Evolutionary conservation across 1,140 invertebrate genomes (phyloP).

Genomic region (Bombus balteatus): DNA sequence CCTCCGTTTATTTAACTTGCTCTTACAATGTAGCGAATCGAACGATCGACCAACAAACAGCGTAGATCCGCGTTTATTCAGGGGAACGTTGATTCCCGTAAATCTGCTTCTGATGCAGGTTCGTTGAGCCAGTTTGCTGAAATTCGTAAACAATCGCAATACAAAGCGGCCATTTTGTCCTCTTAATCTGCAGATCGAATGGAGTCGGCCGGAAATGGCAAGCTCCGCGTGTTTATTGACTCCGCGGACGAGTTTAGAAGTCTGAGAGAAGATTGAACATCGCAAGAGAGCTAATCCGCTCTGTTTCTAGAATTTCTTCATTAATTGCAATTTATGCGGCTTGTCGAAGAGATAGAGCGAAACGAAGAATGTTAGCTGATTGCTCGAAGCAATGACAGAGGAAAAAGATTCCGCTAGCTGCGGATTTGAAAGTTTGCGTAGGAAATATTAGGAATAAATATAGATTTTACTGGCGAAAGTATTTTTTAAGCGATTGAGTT

Average conservation of each 20-base stretch:
- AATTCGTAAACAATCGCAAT: slow-evolving; percentile 17
- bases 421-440: background rate
- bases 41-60: slow-evolving; percentile 21
- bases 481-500: too few species aligned
- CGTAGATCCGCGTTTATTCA: background rate
- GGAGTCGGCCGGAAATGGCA: background rate
- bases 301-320: background rate
- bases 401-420: background rate
- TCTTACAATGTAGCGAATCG: slow-evolving; percentile 9
- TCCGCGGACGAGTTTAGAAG: slow-evolving; percentile 12
- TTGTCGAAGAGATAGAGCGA: too few species aligned
- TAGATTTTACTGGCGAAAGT: too few species aligned
- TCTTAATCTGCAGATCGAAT: slow-evolving; percentile 26
- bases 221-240: slow-evolving; percentile 39
- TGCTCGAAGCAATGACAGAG: background rate
- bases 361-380: background rate
- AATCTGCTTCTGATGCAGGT: background rate
- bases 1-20: slow-evolving; percentile 16
- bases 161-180: background rate
- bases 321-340: background rate
- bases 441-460: too few species aligned
- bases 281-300: background rate
- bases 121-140: background rate
- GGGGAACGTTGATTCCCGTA: background rate
- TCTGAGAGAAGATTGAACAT: too few species aligned